Percentiles rank a stretch among this genome's conserved stretches.
Conservation (phyloP, 2,888 invertebrate species). For the Eupithecia dodoneata region DNA sequence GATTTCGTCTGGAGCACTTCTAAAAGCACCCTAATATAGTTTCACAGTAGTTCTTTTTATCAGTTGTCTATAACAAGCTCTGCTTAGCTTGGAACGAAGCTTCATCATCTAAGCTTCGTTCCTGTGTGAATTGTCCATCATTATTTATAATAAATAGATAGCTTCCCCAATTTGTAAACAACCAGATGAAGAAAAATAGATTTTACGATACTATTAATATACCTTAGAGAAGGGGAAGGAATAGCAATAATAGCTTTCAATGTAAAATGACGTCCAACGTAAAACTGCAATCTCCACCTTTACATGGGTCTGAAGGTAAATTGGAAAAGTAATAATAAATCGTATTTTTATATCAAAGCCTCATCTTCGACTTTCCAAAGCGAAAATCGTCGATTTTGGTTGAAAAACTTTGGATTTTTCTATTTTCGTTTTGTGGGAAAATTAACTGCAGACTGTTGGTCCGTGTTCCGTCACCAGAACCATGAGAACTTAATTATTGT, state of each 20-base stretch:
- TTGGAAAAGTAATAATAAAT: slow-evolving; percentile 38
- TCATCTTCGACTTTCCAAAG: slow-evolving; percentile 26
- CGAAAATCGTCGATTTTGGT: slow-evolving; percentile 11
- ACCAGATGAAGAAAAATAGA: background rate
- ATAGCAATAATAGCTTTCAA: background rate
- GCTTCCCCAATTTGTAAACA: background rate
- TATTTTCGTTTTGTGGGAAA: background rate
- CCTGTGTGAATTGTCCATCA: too few species aligned
- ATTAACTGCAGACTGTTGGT: background rate
- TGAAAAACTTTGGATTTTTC: background rate
- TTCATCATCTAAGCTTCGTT: too few species aligned
- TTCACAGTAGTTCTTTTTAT: too few species aligned
- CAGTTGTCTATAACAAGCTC: too few species aligned
- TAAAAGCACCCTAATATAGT: too few species aligned
- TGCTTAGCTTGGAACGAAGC: too few species aligned
- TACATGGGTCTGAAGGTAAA: slow-evolving; percentile 20
- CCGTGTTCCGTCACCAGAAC: background rate
- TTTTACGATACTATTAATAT: background rate
- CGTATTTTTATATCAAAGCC: slow-evolving; percentile 26
- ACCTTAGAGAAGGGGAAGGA: background rate
- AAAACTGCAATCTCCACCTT: background rate
- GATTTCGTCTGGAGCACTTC: too few species aligned
- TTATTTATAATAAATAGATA: background rate
- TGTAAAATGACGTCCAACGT: background rate
- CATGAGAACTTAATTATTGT: background rate